Percentiles rank a stretch among this genome's conserved stretches.
Conservation (phyloP, 2,113 vertebrate genomes). For the Ascaphus truei region DNA sequence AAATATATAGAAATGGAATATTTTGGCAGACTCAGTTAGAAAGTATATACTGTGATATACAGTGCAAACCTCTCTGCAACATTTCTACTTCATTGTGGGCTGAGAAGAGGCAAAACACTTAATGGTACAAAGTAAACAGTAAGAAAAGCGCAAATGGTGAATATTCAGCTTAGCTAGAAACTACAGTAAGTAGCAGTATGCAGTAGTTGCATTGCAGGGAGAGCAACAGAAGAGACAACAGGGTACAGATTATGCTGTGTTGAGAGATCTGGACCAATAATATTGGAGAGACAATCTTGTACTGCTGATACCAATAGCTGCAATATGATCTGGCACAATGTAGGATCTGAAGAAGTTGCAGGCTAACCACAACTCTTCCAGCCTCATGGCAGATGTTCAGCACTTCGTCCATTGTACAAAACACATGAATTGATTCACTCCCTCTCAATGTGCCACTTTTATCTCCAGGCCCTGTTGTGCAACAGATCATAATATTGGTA, state of each 20-base stretch:
- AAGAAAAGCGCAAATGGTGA: too few relatives aligned
- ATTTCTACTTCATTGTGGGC: background rate
- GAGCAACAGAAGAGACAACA: too few relatives aligned
- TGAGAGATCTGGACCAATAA: too few relatives aligned
- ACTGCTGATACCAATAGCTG: background rate
- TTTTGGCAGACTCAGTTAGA: constrained; percentile 13
- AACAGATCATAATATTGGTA: background rate
- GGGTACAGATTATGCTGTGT: too few relatives aligned
- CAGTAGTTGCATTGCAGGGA: too few relatives aligned
- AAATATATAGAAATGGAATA: constrained; percentile 3
- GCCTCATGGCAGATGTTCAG: background rate
- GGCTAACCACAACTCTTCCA: background rate
- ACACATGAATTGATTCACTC: too few relatives aligned
- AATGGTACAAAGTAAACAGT: too few relatives aligned
- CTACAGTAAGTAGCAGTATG: too few relatives aligned
- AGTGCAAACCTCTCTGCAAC: too few relatives aligned
- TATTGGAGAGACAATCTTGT: background rate
- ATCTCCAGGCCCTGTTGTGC: background rate
- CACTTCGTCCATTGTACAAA: background rate
- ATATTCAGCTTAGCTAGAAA: too few relatives aligned
- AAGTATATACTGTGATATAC: background rate
- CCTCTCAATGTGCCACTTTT: background rate
- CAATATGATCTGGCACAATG: background rate
- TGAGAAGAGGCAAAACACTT: too few relatives aligned
- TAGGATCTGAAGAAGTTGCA: background rate